A percentile compares a stretch with the other conserved stretches of the same genome.
Conservation (phyloP, 2,113 vertebrate genomes). For the Lepus timidus region DNA sequence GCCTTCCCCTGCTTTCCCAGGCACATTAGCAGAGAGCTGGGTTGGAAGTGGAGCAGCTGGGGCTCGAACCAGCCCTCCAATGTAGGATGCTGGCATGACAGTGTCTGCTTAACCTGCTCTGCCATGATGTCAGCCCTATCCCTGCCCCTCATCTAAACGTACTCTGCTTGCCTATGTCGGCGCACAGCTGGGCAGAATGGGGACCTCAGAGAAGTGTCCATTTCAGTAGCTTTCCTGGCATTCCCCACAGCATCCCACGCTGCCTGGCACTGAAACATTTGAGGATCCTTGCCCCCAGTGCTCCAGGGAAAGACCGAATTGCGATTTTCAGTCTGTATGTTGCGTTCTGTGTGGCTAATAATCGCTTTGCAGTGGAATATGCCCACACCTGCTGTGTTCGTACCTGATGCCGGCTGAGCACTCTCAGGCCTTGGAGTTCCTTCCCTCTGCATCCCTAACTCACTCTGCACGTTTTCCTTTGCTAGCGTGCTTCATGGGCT, state of each 20-base stretch:
- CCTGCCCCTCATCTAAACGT: background rate
- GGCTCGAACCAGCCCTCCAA: no score
- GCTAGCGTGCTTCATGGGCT: background rate
- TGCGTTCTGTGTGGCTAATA: no score
- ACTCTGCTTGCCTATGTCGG: background rate
- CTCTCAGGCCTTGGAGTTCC: background rate
- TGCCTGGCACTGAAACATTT: background rate
- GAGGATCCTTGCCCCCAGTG: background rate
- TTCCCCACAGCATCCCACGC: background rate
- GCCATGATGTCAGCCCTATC: no score
- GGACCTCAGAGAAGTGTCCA: background rate
- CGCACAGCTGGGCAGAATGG: rapidly evolving
- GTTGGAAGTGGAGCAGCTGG: no score
- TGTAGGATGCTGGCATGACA: no score
- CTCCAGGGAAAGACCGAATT: background rate
- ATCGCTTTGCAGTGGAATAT: background rate
- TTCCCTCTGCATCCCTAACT: background rate
- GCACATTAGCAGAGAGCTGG: no score
- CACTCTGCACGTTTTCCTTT: background rate
- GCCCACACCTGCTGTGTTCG: background rate
- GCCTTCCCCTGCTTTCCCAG: no score
- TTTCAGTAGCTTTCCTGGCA: background rate
- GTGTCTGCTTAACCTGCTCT: no score
- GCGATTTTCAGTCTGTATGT: background rate
- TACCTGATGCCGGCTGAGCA: background rate